phyloP scores from a whole-genome alignment of 2,797 vertebrate genomes.

The Myoxocephalus aenaeus region DNA sequence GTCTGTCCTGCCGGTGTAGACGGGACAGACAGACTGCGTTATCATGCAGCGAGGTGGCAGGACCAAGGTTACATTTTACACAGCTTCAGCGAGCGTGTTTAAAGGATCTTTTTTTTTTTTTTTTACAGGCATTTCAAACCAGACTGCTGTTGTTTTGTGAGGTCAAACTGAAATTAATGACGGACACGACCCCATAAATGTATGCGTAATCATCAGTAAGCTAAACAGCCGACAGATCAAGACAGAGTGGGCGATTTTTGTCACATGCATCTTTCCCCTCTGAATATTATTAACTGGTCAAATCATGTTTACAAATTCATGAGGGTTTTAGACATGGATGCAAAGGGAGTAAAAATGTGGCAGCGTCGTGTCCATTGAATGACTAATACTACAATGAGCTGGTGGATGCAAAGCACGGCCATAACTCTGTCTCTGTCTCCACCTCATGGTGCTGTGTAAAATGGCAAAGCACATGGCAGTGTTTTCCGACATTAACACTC shows the following conservation, averaged over 20 bases:
- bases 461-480: slow-evolving; percentile 36
- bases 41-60: slow-evolving; percentile 42
- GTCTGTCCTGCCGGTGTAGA: slow-evolving; percentile 35
- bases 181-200: slow-evolving; percentile 75
- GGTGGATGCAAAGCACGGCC: slow-evolving; percentile 46
- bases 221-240: slow-evolving; percentile 71
- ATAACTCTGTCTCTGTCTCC: slow-evolving; percentile 83
- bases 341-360: slow-evolving; percentile 58
- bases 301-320: slow-evolving; percentile 77
- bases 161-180: slow-evolving; percentile 81
- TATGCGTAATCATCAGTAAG: slow-evolving; percentile 71
- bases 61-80: slow-evolving; percentile 81
- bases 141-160: slow-evolving; percentile 80
- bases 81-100: slow-evolving; percentile 61
- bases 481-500: not conserved
- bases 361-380: slow-evolving; percentile 64
- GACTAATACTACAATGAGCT: slow-evolving; percentile 56
- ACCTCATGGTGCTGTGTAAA: slow-evolving; percentile 72
- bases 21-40: slow-evolving; percentile 46
- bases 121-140: slow-evolving; percentile 73
- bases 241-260: slow-evolving; percentile 57
- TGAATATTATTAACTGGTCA: slow-evolving; percentile 75
- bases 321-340: slow-evolving; percentile 63
- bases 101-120: slow-evolving; percentile 51
- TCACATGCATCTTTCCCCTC: slow-evolving; percentile 51